These are phyloP conservation scores for Rhingia campestris DNA, from an alignment of 2,888 invertebrate species.

Conservation along the genomic window DNA sequence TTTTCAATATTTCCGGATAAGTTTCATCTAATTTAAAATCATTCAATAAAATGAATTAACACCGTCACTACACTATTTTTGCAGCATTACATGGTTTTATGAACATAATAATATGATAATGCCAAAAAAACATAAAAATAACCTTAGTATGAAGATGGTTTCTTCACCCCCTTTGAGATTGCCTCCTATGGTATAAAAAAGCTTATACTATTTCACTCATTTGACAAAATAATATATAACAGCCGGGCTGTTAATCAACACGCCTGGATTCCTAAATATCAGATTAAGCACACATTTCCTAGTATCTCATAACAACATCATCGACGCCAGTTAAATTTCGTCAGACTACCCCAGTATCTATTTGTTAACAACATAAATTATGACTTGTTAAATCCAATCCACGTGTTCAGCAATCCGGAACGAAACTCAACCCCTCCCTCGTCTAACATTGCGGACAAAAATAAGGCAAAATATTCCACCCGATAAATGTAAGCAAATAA, in stretches of 20 bases:
- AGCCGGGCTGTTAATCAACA: conserved; percentile 29
- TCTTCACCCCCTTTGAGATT: no score
- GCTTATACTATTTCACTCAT: no score
- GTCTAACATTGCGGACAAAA: background rate
- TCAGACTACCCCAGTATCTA: background rate
- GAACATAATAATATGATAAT: no score
- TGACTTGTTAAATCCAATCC: conserved; percentile 49
- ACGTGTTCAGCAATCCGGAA: conserved; percentile 37
- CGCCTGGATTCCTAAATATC: conserved; percentile 36
- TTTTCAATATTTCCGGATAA: no score
- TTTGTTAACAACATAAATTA: conserved; percentile 20
- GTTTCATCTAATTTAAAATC: no score
- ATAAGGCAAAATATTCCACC: conserved; percentile 28
- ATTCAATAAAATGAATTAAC: no score
- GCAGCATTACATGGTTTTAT: no score
- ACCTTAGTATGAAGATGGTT: no score
- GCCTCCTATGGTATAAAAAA: no score
- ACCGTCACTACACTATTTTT: no score
- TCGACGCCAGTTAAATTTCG: conserved; percentile 7
- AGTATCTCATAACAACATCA: conserved; percentile 2
- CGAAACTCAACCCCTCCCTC: conserved; percentile 26
- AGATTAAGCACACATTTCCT: conserved; percentile 14
- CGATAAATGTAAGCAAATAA: conserved; percentile 65
- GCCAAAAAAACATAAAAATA: no score
- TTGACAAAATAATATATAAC: conserved; percentile 24